Percentiles rank a stretch among this genome's conserved stretches.
phyloP scores from a whole-genome alignment of 64 coral and sea anemone genomes.

The Cladopsammia gracilis region DNA sequence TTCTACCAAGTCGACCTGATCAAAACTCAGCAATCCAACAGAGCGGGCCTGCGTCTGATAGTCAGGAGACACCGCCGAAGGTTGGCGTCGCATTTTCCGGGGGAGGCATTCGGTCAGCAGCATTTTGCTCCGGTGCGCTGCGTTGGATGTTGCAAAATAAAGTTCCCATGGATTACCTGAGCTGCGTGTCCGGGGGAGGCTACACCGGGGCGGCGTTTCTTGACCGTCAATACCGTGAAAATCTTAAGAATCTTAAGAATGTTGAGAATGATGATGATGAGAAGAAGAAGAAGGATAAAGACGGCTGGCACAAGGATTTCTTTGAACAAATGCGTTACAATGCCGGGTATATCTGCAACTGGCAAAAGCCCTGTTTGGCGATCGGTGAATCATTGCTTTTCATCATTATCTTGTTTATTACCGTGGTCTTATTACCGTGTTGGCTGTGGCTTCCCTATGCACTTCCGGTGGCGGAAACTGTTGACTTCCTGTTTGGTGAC shows the following conservation, averaged over 20 bases:
- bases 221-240: neutral
- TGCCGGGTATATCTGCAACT: slow-evolving; percentile 31
- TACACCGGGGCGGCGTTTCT: slow-evolving; percentile 36
- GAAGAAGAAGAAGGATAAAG: too few species aligned
- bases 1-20: too few species aligned
- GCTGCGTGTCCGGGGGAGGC: slow-evolving; percentile 50
- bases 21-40: neutral
- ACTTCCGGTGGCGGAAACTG: slow-evolving; percentile 7
- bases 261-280: too few species aligned
- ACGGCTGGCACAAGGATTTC: slow-evolving; percentile 1
- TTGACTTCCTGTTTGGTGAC: slow-evolving; percentile 37
- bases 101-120: slow-evolving; percentile 54
- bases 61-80: neutral
- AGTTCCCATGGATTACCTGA: neutral
- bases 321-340: slow-evolving; percentile 8
- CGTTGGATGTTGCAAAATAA: slow-evolving; percentile 1
- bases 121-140: slow-evolving; percentile 35
- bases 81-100: slow-evolving; percentile 35
- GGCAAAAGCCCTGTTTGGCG: neutral
- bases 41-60: neutral
- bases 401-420: neutral
- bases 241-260: too few species aligned
- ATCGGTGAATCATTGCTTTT: neutral
- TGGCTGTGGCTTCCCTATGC: slow-evolving; percentile 2
- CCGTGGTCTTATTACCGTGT: slow-evolving; percentile 11